Conservation (phyloP, 2,113 vertebrate genomes). For the Pangasianodon hypophthalmus region DNA sequence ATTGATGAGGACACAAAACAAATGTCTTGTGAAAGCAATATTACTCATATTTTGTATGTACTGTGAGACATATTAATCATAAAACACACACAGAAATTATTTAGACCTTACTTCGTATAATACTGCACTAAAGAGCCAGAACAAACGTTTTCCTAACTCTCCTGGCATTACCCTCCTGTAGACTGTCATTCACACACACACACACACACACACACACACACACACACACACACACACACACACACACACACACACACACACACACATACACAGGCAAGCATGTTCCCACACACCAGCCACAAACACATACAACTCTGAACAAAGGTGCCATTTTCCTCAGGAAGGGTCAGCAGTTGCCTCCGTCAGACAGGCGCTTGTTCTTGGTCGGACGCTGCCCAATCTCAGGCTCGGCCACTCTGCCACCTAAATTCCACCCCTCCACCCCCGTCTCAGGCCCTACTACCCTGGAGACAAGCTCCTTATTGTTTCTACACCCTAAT, state of each 20-base stretch:
- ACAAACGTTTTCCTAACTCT: neutral
- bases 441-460: slow-evolving; percentile 55
- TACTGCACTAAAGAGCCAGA: neutral
- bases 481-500: slow-evolving; percentile 77
- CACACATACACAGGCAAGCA: neutral
- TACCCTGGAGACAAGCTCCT: slow-evolving; percentile 76
- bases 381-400: slow-evolving; percentile 77
- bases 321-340: slow-evolving; percentile 82
- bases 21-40: slow-evolving; percentile 9
- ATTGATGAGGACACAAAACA: neutral
- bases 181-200: slow-evolving; percentile 24
- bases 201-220: slow-evolving; percentile 22
- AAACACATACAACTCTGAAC: slow-evolving; percentile 76
- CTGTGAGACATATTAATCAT: neutral
- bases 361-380: slow-evolving; percentile 81
- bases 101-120: neutral
- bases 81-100: neutral
- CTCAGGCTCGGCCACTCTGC: slow-evolving; percentile 68
- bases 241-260: slow-evolving; percentile 21
- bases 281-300: slow-evolving; percentile 54
- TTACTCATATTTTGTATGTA: slow-evolving; percentile 1
- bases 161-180: neutral
- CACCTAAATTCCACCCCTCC: slow-evolving; percentile 54
- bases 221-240: slow-evolving; percentile 13
- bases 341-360: slow-evolving; percentile 80